A percentile compares a stretch with the other conserved stretches of the same genome.
Conservation (phyloP, 2,888 invertebrate species). For the Tiliacea aurago region DNA sequence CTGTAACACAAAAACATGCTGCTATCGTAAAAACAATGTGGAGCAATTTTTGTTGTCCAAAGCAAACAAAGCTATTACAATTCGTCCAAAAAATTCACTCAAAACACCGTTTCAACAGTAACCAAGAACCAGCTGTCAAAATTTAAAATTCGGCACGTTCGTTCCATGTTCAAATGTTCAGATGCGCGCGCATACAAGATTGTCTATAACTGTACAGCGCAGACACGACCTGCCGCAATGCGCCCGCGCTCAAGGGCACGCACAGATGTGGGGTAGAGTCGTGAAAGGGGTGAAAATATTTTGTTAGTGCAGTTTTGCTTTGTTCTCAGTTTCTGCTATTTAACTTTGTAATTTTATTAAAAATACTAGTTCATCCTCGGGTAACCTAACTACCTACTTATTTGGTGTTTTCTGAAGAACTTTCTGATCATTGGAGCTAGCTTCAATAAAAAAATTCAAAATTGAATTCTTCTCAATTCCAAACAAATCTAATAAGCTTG, state of each 20-base stretch:
- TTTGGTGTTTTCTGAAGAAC: neutral
- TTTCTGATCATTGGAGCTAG: neutral
- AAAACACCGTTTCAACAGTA: conserved; percentile 22
- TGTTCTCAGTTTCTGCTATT: conserved; percentile 5
- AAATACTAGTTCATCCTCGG: neutral
- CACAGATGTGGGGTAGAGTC: conserved; percentile 36
- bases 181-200: conserved; percentile 60
- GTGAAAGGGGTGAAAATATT: neutral
- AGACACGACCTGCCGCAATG: conserved; percentile 87
- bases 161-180: conserved; percentile 47
- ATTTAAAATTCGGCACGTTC: conserved; percentile 60
- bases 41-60: neutral
- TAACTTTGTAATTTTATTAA: neutral
- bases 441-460: no score
- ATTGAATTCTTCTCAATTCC: neutral
- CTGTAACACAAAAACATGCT: neutral
- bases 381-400: neutral
- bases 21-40: neutral
- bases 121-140: conserved; percentile 32
- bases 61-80: conserved; percentile 2
- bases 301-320: neutral
- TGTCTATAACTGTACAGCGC: conserved; percentile 77
- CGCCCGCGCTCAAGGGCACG: conserved; percentile 84
- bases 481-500: neutral
- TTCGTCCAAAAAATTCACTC: conserved; percentile 14